Base-by-base conservation (phyloP, 2,888 invertebrate genomes). In the Lycophotia porphyrea region DNA sequence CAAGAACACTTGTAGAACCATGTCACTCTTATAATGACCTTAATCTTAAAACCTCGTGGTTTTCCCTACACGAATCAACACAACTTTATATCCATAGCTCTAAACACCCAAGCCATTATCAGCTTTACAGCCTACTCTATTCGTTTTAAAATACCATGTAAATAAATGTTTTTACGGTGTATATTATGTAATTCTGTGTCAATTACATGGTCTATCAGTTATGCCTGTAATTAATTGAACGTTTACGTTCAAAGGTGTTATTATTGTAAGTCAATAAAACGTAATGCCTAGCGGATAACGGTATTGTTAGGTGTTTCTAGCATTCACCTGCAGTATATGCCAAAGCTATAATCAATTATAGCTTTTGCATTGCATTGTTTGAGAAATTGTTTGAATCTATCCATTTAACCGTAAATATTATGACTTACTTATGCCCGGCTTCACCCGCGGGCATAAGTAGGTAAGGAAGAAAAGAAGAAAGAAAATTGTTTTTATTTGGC, bases 261-360 rank as follows among this genome's bases (percentile, higher is more conserved):
- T 84, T 84, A 79, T 5, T 11, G 27, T 44, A 47, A 82, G 67
- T 61, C 42, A 70, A 82, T 85, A 18, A 68, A 60, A 63, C n/a
- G n/a, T 66, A 36, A 64, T 49, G 44, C 2, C 36, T 49, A 24
- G 3, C 24, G 11, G 34, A 63, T 55, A 65, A 15, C n/a, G n/a
- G 18, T 47, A 44, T 36, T 18, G 21, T 47, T 1, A 2, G 0
- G 21, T 75, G 55, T 75, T 75, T 36, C 39, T 76, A 34, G 39
- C 47, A 76, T 66, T 66, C 21, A 55, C 36, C 65, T n/a, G 27
- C 1, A 63, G 13, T 42, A 27, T 44, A 3, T 64, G 18, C n/a
- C n/a, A n/a, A n/a, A n/a, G n/a, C n/a, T n/a, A n/a, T n/a, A n/a
- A n/a, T n/a, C n/a, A n/a, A 76, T 44, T 44, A 49, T 27, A 2